Evolutionary conservation across 2,888 invertebrate species (phyloP).

Genomic region (Scaptodrosophila latifasciaeformis): DNA sequence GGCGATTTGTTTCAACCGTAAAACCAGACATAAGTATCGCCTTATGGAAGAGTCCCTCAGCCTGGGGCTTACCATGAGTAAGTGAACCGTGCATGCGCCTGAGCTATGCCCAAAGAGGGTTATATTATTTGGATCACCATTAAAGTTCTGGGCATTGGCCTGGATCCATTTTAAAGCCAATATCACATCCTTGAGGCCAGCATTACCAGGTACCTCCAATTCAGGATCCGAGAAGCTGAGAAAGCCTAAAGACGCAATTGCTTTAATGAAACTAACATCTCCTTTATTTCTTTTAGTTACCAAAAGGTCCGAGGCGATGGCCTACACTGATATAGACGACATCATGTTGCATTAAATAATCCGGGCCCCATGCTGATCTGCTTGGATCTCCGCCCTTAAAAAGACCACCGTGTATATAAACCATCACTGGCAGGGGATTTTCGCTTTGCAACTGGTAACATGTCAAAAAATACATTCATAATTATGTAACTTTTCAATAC

Average conservation of each 20-base stretch:
- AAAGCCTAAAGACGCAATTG: slow-evolving; percentile 69
- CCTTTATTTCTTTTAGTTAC: slow-evolving; percentile 22
- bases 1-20: slow-evolving; percentile 31
- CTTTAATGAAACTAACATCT: too few species aligned
- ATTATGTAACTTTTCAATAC: background rate
- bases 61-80: slow-evolving; percentile 74
- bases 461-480: background rate
- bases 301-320: slow-evolving; percentile 75
- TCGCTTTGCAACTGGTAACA: slow-evolving; percentile 33
- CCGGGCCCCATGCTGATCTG: slow-evolving; percentile 67
- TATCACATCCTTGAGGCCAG: slow-evolving; percentile 76
- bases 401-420: slow-evolving; percentile 53
- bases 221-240: slow-evolving; percentile 73
- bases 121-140: slow-evolving; percentile 76
- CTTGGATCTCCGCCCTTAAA: slow-evolving; percentile 53
- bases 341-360: slow-evolving; percentile 73
- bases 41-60: slow-evolving; percentile 72
- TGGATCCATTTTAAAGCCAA: slow-evolving; percentile 76
- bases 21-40: slow-evolving; percentile 65
- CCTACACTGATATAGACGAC: slow-evolving; percentile 74
- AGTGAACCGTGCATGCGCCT: slow-evolving; percentile 73
- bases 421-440: slow-evolving; percentile 52
- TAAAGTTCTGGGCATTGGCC: slow-evolving; percentile 74
- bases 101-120: slow-evolving; percentile 77
- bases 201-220: slow-evolving; percentile 76